Evolutionary conservation across 2,888 invertebrate species (phyloP).

Genomic region (Nephrotoma flavescens): DNA sequence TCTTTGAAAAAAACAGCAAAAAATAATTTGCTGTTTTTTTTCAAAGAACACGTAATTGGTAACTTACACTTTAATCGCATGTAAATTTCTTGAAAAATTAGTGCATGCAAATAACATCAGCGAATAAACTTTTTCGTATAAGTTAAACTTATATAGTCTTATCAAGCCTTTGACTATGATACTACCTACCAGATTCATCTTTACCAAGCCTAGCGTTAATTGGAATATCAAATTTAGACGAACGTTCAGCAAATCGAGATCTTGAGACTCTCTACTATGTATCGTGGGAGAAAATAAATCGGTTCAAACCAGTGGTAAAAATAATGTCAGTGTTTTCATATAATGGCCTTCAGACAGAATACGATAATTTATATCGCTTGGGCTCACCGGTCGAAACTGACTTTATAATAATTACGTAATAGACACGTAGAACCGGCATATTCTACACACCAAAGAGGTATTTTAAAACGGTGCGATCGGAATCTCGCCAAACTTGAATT

Average conservation of each 20-base stretch:
- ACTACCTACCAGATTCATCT: conserved; percentile 51
- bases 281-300: conserved; percentile 61
- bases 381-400: conserved; percentile 47
- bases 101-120: conserved; percentile 42
- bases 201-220: conserved; percentile 71
- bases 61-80: conserved; percentile 80
- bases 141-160: conserved; percentile 75
- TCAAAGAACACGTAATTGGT: too few relatives aligned
- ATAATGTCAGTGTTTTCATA: too few relatives aligned
- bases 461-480: too few relatives aligned
- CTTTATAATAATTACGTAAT: too few relatives aligned
- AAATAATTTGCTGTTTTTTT: conserved; percentile 24
- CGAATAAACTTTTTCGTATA: conserved; percentile 74
- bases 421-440: too few relatives aligned
- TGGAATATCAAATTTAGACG: conserved; percentile 92
- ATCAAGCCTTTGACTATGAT: conserved; percentile 93
- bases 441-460: too few relatives aligned
- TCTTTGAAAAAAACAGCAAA: too few relatives aligned
- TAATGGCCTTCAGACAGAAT: conserved; percentile 58
- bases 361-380: conserved; percentile 49
- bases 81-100: conserved; percentile 54
- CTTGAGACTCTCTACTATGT: conserved; percentile 82
- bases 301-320: conserved; percentile 41
- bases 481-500: conserved; percentile 89
- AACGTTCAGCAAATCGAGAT: conserved; percentile 79